Conservation (phyloP, 2,888 invertebrate genomes). For the Drosophila ezoana region DNA sequence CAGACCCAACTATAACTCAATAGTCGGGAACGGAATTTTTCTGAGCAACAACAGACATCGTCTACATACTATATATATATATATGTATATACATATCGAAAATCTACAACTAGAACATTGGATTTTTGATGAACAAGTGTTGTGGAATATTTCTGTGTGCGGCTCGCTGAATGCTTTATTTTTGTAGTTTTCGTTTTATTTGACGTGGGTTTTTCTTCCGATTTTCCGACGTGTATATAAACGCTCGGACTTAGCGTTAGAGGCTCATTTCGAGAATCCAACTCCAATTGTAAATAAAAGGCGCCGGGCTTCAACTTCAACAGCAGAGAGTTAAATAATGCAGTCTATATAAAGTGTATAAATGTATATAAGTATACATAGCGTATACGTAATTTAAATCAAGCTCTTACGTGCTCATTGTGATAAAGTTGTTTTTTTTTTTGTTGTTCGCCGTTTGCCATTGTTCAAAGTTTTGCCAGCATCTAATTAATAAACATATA, state of each 20-base stretch:
- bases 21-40: constrained; percentile 32
- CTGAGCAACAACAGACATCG: constrained; percentile 10
- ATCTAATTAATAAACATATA: constrained; percentile 37
- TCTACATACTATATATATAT: neutral
- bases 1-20: neutral
- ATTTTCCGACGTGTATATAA: constrained; percentile 34
- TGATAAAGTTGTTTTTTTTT: constrained; percentile 1
- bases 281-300: constrained; percentile 55
- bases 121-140: constrained; percentile 65
- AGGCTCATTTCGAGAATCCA: constrained; percentile 47
- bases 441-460: constrained; percentile 3
- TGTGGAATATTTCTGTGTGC: constrained; percentile 32
- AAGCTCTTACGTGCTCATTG: constrained; percentile 15
- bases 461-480: constrained; percentile 11
- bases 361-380: neutral
- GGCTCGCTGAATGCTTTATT: neutral
- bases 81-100: neutral
- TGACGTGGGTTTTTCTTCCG: neutral
- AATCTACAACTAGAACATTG: constrained; percentile 1
- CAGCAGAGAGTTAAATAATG: too few relatives aligned
- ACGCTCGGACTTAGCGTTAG: constrained; percentile 6
- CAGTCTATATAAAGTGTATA: neutral
- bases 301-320: too few relatives aligned
- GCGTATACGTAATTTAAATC: constrained; percentile 23
- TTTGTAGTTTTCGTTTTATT: constrained; percentile 1